A percentile compares a stretch with the other conserved stretches of the same genome.
Evolutionary conservation across 2,888 invertebrate species (phyloP).

Genomic region (Papilio elwesi): DNA sequence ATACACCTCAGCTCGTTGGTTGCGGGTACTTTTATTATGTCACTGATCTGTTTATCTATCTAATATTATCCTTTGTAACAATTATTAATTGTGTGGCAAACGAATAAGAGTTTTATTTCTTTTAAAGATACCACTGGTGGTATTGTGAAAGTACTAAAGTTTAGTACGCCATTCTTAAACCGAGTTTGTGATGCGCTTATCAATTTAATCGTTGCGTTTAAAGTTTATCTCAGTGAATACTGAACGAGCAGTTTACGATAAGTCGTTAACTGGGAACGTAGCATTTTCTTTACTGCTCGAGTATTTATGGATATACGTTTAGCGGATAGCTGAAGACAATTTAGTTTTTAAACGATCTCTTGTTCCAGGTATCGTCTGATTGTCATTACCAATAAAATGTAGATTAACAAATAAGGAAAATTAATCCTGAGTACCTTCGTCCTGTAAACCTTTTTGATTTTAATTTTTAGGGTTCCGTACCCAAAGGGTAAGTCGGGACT

Average conservation of each 20-base stretch:
- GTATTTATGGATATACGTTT: conserved; percentile 32
- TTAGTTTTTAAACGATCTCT: conserved; percentile 21
- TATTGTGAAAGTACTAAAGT: conserved; percentile 10
- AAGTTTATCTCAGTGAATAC: conserved; percentile 23
- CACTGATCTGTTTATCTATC: too few species aligned
- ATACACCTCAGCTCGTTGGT: too few species aligned
- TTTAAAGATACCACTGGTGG: not conserved
- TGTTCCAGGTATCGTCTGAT: not conserved
- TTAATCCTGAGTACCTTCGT: too few species aligned
- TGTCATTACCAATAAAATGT: too few species aligned
- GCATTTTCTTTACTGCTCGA: conserved; percentile 17
- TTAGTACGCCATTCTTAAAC: conserved; percentile 14
- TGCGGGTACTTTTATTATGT: too few species aligned
- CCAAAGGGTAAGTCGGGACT: too few species aligned
- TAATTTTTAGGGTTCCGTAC: too few species aligned
- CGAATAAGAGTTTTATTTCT: not conserved
- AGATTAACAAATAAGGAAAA: too few species aligned
- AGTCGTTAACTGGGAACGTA: conserved; percentile 27
- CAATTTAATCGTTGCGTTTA: conserved; percentile 18
- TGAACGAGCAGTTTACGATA: conserved; percentile 31
- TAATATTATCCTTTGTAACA: too few species aligned
- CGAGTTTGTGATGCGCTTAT: conserved; percentile 17
- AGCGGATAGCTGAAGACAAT: conserved; percentile 12
- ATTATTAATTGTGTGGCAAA: too few species aligned
- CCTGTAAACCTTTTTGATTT: too few species aligned